Conservation (phyloP, 1,140 invertebrate genomes). For the Bombus turneri region DNA sequence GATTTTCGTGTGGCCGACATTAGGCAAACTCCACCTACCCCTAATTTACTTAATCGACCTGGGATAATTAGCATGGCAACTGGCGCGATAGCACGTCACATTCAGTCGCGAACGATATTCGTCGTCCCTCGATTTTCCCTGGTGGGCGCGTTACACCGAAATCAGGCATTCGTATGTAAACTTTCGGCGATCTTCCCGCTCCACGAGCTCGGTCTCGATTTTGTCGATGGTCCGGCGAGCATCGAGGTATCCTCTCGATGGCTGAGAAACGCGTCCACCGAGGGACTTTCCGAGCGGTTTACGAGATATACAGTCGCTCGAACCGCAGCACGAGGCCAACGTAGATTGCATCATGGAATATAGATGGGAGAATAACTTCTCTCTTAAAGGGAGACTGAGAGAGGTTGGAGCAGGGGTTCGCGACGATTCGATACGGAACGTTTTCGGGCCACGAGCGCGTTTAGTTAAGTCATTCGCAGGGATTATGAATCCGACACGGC, state of each 20-base stretch:
- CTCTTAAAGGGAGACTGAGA: constrained; percentile 27
- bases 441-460: constrained; percentile 71
- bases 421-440: constrained; percentile 71
- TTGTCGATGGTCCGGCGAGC: constrained; percentile 3
- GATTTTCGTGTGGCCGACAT: constrained; percentile 50
- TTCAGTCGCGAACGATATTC: constrained; percentile 50
- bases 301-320: constrained; percentile 64
- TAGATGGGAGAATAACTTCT: constrained; percentile 71
- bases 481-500: constrained; percentile 73
- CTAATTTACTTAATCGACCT: constrained; percentile 73
- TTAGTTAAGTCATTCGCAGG: constrained; percentile 76
- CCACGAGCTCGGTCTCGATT: constrained; percentile 12
- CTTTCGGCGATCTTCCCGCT: constrained; percentile 63
- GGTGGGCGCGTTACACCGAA: constrained; percentile 58
- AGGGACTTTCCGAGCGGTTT: constrained; percentile 69
- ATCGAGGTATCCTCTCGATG: constrained; percentile 37
- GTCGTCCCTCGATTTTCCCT: constrained; percentile 10
- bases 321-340: constrained; percentile 52
- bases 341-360: constrained; percentile 69
- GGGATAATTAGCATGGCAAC: constrained; percentile 73
- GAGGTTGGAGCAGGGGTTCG: constrained; percentile 31
- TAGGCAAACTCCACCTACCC: constrained; percentile 37
- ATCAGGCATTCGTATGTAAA: constrained; percentile 80
- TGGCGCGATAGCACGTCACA: constrained; percentile 70
- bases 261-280: constrained; percentile 49